Evolutionary conservation across 2,797 vertebrate species (phyloP), one percentile per base, ranked within the genome.

Genomic region (Selene dorsalis): DNA sequence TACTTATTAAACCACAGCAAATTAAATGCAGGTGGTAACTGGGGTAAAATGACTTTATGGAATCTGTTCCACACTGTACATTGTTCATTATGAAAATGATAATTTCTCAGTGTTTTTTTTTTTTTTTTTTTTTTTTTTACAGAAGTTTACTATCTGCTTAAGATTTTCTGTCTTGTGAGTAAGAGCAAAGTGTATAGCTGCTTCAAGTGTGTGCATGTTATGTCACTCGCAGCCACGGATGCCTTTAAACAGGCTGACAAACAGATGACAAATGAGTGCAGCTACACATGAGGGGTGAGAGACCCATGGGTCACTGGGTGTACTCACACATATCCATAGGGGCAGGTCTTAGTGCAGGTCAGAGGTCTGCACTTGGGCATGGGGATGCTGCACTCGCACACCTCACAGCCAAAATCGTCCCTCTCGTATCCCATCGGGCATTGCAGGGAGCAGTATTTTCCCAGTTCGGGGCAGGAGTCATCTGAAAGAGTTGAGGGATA

Each of bases 281-380:
- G 22, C 32, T 38, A 52, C 26, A 62, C 18, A 48, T 24, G 16
- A 56, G 47, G 28, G 9, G 64, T 43, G 59, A 66, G 43, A 75
- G 70, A 53, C 39, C 57, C 62, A n/a, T 4, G 0, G 70, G 63
- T 81, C 77, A 73, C 43, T 13, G 26, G 47, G 22, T 71, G 16
- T 65, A 95, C 95, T 94, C 90, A 96, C 95, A 95, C 92, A 63
- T 95, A 95, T 90, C 95, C 95, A 60, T 95, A 93, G 17, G 94
- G 94, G 85, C 95, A 96, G 86, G 93, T 95, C 90, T 96, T 96
- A 72, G 92, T 93, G 89, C 95, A 96, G 82, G 90, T 93, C 89
- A 96, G 70, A 69, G 93, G 93, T 84, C 94, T 92, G 69, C 95
- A 96, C 79, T 87, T 94, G 47, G 89, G 83, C 43, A 80, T 28